Evolutionary conservation across 2,113 vertebrate genomes (phyloP).

Genomic region (Scatophagus argus): DNA sequence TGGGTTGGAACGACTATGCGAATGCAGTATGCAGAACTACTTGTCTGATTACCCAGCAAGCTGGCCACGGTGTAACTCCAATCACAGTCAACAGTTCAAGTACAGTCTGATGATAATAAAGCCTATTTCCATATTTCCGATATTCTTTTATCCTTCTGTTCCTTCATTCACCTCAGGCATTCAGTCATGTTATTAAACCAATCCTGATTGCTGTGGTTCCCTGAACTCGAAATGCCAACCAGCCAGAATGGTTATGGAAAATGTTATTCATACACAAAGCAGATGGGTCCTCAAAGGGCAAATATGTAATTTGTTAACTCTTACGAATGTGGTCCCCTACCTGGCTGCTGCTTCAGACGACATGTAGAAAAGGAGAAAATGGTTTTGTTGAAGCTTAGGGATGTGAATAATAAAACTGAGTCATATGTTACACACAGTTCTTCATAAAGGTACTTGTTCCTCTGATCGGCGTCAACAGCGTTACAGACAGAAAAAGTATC

Average conservation of each 20-base stretch:
- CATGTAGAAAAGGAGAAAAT: slow-evolving; percentile 29
- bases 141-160: slow-evolving; percentile 44
- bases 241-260: slow-evolving; percentile 58
- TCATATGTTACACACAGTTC: slow-evolving; percentile 1
- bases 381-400: slow-evolving; percentile 31
- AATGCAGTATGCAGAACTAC: slow-evolving; percentile 27
- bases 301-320: slow-evolving; percentile 70
- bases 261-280: slow-evolving; percentile 68
- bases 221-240: slow-evolving; percentile 67
- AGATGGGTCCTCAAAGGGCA: slow-evolving; percentile 73
- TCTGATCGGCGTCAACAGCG: neutral
- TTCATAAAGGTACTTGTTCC: neutral
- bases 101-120: slow-evolving; percentile 42
- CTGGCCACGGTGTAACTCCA: neutral
- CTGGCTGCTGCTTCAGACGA: slow-evolving; percentile 37
- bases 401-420: slow-evolving; percentile 23
- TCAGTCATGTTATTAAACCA: slow-evolving; percentile 64
- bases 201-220: slow-evolving; percentile 57
- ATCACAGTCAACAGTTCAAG: slow-evolving; percentile 44
- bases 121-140: slow-evolving; percentile 62
- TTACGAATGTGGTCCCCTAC: slow-evolving; percentile 35
- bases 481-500: neutral
- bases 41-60: slow-evolving; percentile 18
- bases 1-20: neutral
- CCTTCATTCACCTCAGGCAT: slow-evolving; percentile 42